Percentiles rank a stretch among this genome's conserved stretches.
Evolutionary conservation across 2,113 vertebrate species (phyloP).

Genomic region (Cyphotilapia sp.): DNA sequence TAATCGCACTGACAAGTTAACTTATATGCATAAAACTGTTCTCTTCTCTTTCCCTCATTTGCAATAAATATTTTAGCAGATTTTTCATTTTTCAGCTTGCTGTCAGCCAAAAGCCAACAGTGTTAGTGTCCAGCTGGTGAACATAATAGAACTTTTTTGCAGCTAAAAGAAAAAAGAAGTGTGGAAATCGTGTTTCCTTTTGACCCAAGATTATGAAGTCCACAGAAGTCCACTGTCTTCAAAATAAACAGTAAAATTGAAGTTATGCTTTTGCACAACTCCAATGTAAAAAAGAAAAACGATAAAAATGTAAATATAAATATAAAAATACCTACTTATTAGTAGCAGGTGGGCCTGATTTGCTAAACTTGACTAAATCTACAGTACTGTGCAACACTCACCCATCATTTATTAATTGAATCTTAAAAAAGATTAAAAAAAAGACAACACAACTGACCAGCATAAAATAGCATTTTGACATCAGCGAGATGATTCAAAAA

Average conservation of each 20-base stretch:
- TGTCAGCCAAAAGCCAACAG: background rate
- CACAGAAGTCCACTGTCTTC: background rate
- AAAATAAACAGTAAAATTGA: background rate
- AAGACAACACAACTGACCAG: background rate
- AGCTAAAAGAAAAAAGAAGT: background rate
- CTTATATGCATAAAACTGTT: background rate
- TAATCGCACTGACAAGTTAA: background rate
- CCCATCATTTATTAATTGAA: background rate
- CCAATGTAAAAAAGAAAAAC: background rate
- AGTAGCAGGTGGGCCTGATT: background rate
- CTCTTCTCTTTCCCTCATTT: background rate
- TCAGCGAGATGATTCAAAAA: background rate
- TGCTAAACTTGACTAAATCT: background rate
- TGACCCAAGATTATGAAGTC: background rate
- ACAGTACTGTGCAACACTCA: background rate
- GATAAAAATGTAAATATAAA: background rate
- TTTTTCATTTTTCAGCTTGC: background rate
- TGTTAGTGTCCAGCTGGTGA: background rate
- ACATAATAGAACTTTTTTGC: background rate
- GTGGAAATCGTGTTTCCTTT: background rate
- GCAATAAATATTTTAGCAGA: background rate
- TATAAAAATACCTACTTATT: background rate
- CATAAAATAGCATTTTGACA: background rate
- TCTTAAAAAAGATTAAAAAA: rapidly evolving
- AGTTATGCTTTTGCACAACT: background rate